Base-by-base conservation (phyloP, 1,140 invertebrate genomes). In the Drosophila bipectinata region DNA sequence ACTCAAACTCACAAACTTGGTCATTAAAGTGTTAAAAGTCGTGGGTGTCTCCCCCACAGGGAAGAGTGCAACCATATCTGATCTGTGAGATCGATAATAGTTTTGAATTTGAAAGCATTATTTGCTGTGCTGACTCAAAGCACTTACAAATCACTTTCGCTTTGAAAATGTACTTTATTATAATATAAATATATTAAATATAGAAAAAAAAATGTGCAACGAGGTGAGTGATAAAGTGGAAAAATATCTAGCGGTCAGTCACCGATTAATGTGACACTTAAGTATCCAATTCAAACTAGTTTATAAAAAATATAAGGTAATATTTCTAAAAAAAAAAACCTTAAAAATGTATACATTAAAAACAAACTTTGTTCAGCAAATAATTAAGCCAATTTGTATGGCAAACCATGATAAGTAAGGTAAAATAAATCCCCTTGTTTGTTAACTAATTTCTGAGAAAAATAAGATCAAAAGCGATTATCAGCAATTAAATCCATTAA, bases 391-490 rank as follows among this genome's bases (percentile, higher is more conserved):
- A 8, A 44, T 15, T 44, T 44, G 41, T 44, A 44, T 44, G 41
- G n/a, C 41, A 44, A 8, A 44, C 14, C 41, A 18, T 44, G 15
- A 44, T 10, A 44, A 37, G 2, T 15, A 44, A 44, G 7, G 12
- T 4, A 3, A 3, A 44, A 12, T 44, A 44, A 44, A 44, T 15
- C 41, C 41, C 41, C 41, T n/a, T 44, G 14, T 15, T 15, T 44
- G n/a, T 44, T 44, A 44, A 15, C n/a, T n/a, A 12, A 44, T 44
- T 44, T 15, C 41, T 15, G 15, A 8, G 14, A 44, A 44, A 44
- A 44, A 14, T 18, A 44, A 44, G 14, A 44, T 44, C n/a, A 41
- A 41, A 41, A n/a, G 37, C 37, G 39, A 41, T 41, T 41, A 41
- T 9, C 39, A 14, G n/a, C 39, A 41, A 14, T 41, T 41, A 14